Conservation (phyloP, 2,797 vertebrate species). For the Tenualosa thibaudeaui region DNA sequence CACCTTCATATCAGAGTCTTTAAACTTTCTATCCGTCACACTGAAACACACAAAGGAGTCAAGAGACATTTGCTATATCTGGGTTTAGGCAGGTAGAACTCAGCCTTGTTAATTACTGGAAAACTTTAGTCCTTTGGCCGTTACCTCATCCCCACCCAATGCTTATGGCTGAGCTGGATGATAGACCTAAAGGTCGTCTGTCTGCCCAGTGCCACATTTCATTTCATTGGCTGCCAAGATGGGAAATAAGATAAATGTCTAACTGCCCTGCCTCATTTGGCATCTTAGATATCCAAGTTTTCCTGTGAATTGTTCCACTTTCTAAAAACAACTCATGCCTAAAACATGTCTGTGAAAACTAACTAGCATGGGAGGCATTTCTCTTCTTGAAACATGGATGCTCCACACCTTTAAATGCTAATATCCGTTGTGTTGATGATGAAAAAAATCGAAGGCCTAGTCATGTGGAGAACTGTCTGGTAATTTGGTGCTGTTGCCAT, state of each 20-base stretch:
- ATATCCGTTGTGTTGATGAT: not conserved
- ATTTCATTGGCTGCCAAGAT: not conserved
- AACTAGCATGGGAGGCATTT: no score
- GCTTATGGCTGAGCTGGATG: not conserved
- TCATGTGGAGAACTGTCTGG: not conserved
- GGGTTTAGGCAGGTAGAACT: slow-evolving; percentile 11
- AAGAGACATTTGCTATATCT: not conserved
- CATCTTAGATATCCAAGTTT: not conserved
- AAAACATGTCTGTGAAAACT: not conserved
- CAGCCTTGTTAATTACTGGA: not conserved
- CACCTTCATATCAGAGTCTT: not conserved
- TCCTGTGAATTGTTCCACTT: not conserved
- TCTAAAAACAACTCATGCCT: not conserved
- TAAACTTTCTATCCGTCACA: not conserved
- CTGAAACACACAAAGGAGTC: not conserved
- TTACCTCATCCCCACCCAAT: not conserved
- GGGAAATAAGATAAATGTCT: slow-evolving; percentile 15
- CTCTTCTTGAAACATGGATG: not conserved
- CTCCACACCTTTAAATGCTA: not conserved
- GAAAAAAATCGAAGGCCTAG: not conserved
- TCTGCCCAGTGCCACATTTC: not conserved
- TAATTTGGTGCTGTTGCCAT: not conserved
- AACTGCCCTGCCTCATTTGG: slow-evolving; percentile 2
- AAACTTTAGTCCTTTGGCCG: not conserved
- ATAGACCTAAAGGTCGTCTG: not conserved